Conservation (phyloP, 2,113 vertebrate genomes). For the Malurus cyaneus region DNA sequence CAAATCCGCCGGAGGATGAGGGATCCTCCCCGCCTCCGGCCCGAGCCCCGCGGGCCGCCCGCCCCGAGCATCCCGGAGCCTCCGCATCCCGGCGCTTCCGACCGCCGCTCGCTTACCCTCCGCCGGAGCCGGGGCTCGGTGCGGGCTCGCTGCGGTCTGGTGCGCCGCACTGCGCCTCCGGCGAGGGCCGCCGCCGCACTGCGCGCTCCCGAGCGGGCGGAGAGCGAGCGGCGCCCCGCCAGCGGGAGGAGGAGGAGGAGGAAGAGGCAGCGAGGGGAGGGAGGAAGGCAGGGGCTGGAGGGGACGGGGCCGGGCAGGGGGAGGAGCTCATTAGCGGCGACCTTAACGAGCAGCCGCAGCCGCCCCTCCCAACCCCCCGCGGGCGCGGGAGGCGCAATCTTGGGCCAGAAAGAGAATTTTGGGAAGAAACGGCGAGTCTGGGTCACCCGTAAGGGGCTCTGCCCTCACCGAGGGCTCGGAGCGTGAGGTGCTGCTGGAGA, state of each 20-base stretch:
- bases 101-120: neutral
- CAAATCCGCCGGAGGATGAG: neutral
- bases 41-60: no score
- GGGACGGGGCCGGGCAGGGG: neutral
- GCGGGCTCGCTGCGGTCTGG: neutral
- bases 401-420: neutral
- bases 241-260: neutral
- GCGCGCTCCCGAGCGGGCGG: slow-evolving; percentile 23
- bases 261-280: neutral
- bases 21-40: no score
- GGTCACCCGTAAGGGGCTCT: neutral
- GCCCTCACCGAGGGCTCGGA: neutral
- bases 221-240: neutral
- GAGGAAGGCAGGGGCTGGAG: neutral
- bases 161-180: slow-evolving; percentile 67
- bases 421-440: neutral
- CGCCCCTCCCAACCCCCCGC: neutral
- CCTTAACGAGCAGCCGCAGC: slow-evolving; percentile 17
- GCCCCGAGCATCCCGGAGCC: neutral
- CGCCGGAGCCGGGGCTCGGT: no score
- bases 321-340: neutral
- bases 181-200: slow-evolving; percentile 63
- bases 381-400: neutral
- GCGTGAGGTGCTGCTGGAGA: neutral
- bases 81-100: neutral